Percentiles rank a stretch among this genome's conserved stretches.
phyloP scores from a whole-genome alignment of 2,888 invertebrate genomes.

The Hipparchia semele region DNA sequence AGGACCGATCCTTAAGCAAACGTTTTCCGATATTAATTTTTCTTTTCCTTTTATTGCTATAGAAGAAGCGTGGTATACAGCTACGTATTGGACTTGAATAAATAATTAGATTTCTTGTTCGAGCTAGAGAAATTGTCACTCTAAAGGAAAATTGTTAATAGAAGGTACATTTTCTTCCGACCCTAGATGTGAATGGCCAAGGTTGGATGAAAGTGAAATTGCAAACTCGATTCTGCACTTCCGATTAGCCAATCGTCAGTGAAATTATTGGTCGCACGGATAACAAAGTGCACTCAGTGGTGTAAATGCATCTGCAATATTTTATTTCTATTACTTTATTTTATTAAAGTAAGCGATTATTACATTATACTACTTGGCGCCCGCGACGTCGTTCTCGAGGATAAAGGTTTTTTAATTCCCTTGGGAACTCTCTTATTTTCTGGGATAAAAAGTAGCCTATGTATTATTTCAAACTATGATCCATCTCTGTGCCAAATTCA shows the following conservation, averaged over 20 bases:
- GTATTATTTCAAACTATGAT: no score
- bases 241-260: slow-evolving; percentile 55
- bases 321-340: no score
- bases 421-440: no score
- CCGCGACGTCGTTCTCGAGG: no score
- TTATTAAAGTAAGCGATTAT: no score
- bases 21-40: slow-evolving; percentile 15
- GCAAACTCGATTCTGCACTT: slow-evolving; percentile 53
- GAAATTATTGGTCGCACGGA: slow-evolving; percentile 51
- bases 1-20: slow-evolving; percentile 9
- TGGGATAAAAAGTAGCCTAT: no score
- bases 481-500: no score
- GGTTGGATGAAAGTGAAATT: slow-evolving; percentile 72
- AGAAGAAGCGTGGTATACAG: not conserved
- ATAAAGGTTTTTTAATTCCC: no score
- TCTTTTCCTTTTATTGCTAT: not conserved
- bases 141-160: slow-evolving; percentile 21
- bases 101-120: slow-evolving; percentile 2
- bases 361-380: no score
- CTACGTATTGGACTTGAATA: not conserved
- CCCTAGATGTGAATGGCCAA: slow-evolving; percentile 62
- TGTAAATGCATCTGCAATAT: slow-evolving; percentile 15
- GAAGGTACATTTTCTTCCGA: slow-evolving; percentile 46
- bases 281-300: slow-evolving; percentile 33
- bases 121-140: slow-evolving; percentile 1